Conservation (phyloP, 2,113 vertebrate genomes). For the Scalopus aquaticus region DNA sequence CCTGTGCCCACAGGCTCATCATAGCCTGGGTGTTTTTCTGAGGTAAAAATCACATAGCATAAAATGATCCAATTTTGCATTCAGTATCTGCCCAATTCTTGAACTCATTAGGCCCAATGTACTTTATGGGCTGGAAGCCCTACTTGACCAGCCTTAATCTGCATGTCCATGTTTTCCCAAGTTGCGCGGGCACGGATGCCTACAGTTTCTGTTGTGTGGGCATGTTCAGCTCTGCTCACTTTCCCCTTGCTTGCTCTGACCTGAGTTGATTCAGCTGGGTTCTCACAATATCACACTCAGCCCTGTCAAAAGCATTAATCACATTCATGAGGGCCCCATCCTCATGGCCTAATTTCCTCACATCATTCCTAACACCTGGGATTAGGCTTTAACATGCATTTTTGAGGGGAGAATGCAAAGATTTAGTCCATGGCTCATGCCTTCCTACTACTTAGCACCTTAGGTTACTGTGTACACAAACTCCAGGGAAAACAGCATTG, state of each 20-base stretch:
- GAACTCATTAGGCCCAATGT: background rate
- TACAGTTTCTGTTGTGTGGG: background rate
- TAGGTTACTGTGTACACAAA: background rate
- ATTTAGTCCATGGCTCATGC: background rate
- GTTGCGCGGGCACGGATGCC: background rate
- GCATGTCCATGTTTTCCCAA: background rate
- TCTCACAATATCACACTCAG: background rate
- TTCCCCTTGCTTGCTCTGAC: background rate
- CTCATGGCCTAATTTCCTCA: background rate
- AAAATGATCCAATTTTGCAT: background rate
- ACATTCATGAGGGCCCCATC: background rate
- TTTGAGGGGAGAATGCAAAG: background rate
- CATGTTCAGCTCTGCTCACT: accelerated
- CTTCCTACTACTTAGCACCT: background rate
- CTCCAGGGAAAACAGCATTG: background rate
- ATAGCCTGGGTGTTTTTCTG: background rate
- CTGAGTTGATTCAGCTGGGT: background rate
- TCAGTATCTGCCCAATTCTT: background rate
- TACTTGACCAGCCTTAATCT: background rate
- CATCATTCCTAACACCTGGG: background rate
- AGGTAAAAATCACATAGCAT: background rate
- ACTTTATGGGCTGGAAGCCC: background rate
- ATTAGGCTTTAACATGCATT: background rate
- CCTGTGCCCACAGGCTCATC: background rate
- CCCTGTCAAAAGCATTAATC: too few species aligned